Evolutionary conservation across 1,140 invertebrate species (phyloP).

Genomic region (Zaprionus vittiger): DNA sequence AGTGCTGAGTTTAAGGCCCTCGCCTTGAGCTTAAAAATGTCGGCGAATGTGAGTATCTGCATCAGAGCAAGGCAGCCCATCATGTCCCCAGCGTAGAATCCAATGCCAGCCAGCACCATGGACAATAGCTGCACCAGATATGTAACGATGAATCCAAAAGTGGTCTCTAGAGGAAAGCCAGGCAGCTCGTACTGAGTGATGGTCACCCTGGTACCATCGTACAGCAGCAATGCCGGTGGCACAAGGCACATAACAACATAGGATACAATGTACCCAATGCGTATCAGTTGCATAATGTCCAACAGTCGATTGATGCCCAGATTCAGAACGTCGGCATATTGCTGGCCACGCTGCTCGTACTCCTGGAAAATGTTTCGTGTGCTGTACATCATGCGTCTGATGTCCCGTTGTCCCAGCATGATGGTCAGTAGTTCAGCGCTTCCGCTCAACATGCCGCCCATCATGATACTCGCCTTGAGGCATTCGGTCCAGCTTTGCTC

Average conservation of each 20-base stretch:
- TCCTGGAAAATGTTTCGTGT: slow-evolving; percentile 27
- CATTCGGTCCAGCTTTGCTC: slow-evolving; percentile 44
- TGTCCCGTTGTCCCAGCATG: slow-evolving; percentile 32
- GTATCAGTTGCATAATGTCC: slow-evolving; percentile 34
- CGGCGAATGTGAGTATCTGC: slow-evolving; percentile 55
- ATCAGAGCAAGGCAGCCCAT: slow-evolving; percentile 40
- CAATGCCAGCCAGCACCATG: slow-evolving; percentile 43
- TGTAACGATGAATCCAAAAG: slow-evolving; percentile 41
- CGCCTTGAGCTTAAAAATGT: slow-evolving; percentile 54
- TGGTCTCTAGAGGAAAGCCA: slow-evolving; percentile 47
- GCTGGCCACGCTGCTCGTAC: slow-evolving; percentile 31
- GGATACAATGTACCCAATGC: slow-evolving; percentile 40
- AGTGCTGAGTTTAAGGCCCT: slow-evolving; percentile 35
- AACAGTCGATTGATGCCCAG: slow-evolving; percentile 42
- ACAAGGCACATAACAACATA: slow-evolving; percentile 38
- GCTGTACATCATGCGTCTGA: slow-evolving; percentile 25
- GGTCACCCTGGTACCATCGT: slow-evolving; percentile 52
- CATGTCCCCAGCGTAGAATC: slow-evolving; percentile 59
- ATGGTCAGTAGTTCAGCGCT: slow-evolving; percentile 33
- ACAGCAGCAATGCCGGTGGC: slow-evolving; percentile 26
- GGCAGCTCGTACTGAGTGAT: slow-evolving; percentile 56
- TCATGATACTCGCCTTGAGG: slow-evolving; percentile 52
- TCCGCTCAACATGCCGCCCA: slow-evolving; percentile 45
- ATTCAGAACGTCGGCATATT: slow-evolving; percentile 26
- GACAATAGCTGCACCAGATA: slow-evolving; percentile 49